These are phyloP conservation scores for Epirrhoe tristata DNA, from an alignment of 2,888 invertebrate species.

Conservation along the genomic window DNA sequence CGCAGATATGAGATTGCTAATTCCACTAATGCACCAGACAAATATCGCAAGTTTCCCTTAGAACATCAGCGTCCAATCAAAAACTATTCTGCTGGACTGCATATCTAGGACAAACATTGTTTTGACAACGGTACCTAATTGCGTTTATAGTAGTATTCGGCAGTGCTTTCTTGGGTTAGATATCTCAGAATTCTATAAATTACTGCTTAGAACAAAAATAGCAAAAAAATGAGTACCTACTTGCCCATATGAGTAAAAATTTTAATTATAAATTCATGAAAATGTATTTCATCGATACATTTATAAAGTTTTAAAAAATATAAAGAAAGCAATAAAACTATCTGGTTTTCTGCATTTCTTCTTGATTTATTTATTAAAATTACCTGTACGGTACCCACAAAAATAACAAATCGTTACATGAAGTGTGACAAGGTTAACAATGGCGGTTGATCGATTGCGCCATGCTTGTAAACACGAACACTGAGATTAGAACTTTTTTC, in stretches of 20 bases:
- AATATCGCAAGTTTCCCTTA: conserved; percentile 71
- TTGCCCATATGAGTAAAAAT: too few species aligned
- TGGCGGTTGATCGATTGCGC: conserved; percentile 47
- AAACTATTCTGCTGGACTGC: conserved; percentile 47
- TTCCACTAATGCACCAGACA: conserved; percentile 83
- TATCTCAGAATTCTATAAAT: too few species aligned
- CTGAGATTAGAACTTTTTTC: conserved; percentile 22
- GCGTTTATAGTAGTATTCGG: not conserved
- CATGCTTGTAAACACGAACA: conserved; percentile 38
- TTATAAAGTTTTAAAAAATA: too few species aligned
- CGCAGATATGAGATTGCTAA: conserved; percentile 81
- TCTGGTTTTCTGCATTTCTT: too few species aligned
- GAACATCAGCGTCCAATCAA: conserved; percentile 62
- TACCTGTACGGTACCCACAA: not conserved
- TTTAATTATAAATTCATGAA: too few species aligned
- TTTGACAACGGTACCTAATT: not conserved
- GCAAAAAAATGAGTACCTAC: too few species aligned
- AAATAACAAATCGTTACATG: conserved; percentile 46
- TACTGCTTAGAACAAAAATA: too few species aligned
- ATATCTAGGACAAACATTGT: not conserved
- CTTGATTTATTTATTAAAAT: not conserved
- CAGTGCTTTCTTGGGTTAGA: too few species aligned
- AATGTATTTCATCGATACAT: too few species aligned
- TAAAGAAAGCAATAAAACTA: too few species aligned
- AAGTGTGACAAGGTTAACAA: conserved; percentile 49